A percentile compares a stretch with the other conserved stretches of the same genome.
These are phyloP conservation scores for Herminia tarsipennalis DNA, from an alignment of 2,888 invertebrate species.

Conservation along the genomic window DNA sequence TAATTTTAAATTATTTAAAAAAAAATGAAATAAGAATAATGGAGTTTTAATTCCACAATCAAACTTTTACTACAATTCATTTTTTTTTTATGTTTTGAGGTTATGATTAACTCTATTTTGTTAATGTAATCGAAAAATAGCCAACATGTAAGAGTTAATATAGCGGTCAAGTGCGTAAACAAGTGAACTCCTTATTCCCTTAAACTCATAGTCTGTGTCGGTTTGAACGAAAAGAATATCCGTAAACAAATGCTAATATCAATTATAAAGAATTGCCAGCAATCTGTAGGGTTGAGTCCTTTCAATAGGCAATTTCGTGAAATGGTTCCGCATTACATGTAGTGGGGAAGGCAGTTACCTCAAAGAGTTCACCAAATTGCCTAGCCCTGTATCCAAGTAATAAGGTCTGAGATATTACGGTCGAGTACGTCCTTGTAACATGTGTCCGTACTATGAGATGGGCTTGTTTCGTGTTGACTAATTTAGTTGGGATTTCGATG, in stretches of 20 bases:
- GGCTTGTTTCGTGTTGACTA: slow-evolving; percentile 28
- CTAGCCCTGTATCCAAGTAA: slow-evolving; percentile 36
- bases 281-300: slow-evolving; percentile 43
- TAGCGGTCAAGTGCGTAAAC: no score
- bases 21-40: no score
- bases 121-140: no score
- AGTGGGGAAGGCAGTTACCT: slow-evolving; percentile 46
- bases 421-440: slow-evolving; percentile 49
- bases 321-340: slow-evolving; percentile 46
- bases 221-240: no score
- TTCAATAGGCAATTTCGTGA: slow-evolving; percentile 46
- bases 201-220: no score
- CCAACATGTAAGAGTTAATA: no score
- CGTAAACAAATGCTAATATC: slow-evolving; percentile 7
- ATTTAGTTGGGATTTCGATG: slow-evolving; percentile 26
- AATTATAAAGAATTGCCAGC: slow-evolving; percentile 33
- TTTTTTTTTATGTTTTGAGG: no score
- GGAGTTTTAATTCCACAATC: no score
- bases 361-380: slow-evolving; percentile 47
- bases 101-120: no score
- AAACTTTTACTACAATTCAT: no score
- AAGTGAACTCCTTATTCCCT: no score
- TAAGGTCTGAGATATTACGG: slow-evolving; percentile 59
- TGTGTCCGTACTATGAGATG: slow-evolving; percentile 39
- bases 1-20: no score